Evolutionary conservation across 2,113 vertebrate species (phyloP).

Genomic region (Pithys albifrons): DNA sequence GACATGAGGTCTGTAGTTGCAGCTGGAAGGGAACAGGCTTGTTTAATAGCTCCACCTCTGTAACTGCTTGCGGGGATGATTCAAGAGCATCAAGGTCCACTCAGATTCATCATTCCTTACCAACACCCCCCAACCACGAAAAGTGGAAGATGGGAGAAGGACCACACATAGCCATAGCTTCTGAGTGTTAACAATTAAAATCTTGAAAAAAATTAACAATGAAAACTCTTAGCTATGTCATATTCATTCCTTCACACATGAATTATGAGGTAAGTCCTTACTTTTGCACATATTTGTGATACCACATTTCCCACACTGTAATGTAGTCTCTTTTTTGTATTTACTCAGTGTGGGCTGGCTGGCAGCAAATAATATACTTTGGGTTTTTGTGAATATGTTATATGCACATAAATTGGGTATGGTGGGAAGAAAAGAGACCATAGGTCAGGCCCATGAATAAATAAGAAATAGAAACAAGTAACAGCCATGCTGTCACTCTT

Average conservation of each 20-base stretch:
- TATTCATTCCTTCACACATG: conserved; percentile 6
- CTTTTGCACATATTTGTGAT: conserved; percentile 17
- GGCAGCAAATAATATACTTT: not conserved
- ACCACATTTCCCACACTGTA: not conserved
- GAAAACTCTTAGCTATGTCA: conserved; percentile 25
- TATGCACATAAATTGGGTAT: not conserved
- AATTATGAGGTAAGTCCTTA: conserved; percentile 41
- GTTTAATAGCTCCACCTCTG: not conserved
- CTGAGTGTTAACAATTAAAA: conserved; percentile 62
- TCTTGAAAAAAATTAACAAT: conserved; percentile 35
- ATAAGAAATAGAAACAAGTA: not conserved
- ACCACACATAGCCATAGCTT: conserved; percentile 56
- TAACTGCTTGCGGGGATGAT: not conserved
- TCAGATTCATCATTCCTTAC: not conserved
- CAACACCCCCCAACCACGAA: not conserved
- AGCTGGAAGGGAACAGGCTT: not conserved
- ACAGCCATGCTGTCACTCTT: not conserved
- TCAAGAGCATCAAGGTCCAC: not conserved
- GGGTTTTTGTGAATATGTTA: not conserved
- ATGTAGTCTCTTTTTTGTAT: not conserved
- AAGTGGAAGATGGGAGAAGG: conserved; percentile 20
- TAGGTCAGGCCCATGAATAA: not conserved
- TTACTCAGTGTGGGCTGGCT: not conserved
- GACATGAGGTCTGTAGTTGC: not conserved
- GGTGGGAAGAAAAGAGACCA: not conserved